Conservation (phyloP, 2,888 invertebrate species). For the Nomada fabriciana region DNA sequence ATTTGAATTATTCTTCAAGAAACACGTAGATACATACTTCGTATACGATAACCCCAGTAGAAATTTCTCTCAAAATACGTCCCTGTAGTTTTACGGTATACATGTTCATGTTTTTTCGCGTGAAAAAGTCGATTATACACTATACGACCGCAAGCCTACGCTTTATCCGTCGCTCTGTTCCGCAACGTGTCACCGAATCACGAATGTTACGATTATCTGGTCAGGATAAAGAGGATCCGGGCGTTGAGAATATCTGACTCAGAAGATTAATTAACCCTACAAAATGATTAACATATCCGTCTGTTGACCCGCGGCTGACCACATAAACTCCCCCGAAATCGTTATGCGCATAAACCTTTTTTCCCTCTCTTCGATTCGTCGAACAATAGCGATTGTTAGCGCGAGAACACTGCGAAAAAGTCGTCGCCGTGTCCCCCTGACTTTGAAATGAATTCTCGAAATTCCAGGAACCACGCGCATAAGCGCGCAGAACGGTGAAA, state of each 20-base stretch:
- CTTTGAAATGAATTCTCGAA: conserved; percentile 27
- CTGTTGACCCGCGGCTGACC: conserved; percentile 58
- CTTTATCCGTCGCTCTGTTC: conserved; percentile 5
- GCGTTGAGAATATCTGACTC: conserved; percentile 40
- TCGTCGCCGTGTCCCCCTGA: conserved; percentile 29
- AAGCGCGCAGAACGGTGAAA: conserved; percentile 2
- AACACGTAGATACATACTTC: background rate
- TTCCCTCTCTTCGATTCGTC: conserved; percentile 9
- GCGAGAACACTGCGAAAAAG: conserved; percentile 27
- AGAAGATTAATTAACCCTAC: conserved; percentile 75
- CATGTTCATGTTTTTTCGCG: background rate
- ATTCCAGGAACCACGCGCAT: conserved; percentile 35
- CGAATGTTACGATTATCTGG: conserved; percentile 46
- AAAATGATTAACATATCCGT: conserved; percentile 74
- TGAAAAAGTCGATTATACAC: background rate
- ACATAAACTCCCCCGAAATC: conserved; percentile 64
- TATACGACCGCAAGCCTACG: background rate
- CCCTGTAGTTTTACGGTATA: background rate
- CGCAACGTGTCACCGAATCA: conserved; percentile 36
- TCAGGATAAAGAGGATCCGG: conserved; percentile 19
- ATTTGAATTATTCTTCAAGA: too few species aligned
- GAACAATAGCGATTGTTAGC: conserved; percentile 74
- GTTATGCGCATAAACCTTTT: conserved; percentile 68
- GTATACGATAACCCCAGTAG: conserved; percentile 3
- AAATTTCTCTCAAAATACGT: background rate